Evolutionary conservation across 2,888 invertebrate species (phyloP).

Genomic region (Cheilosia scutellata): DNA sequence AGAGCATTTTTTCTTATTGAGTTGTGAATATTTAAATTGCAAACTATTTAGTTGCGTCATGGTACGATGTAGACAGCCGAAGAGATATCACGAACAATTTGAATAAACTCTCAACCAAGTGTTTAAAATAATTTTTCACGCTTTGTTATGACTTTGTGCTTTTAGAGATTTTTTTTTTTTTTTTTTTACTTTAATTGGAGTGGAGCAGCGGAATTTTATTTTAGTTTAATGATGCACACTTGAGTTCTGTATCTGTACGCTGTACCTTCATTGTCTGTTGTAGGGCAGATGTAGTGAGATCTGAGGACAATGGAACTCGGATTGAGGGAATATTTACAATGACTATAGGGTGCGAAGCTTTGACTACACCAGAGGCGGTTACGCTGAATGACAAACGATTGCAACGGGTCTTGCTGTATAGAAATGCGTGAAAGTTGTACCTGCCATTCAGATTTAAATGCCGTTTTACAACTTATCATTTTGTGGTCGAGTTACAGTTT

Average conservation of each 20-base stretch:
- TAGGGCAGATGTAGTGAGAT: not conserved
- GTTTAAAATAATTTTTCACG: not conserved
- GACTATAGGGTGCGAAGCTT: slow-evolving; percentile 4
- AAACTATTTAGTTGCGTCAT: slow-evolving; percentile 3
- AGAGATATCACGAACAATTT: not conserved
- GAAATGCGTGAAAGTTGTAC: not conserved
- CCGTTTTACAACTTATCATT: not conserved
- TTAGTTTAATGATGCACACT: slow-evolving; percentile 5
- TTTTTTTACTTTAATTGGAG: not conserved
- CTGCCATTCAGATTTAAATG: not conserved
- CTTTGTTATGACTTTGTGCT: not conserved
- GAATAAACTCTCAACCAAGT: slow-evolving; percentile 6
- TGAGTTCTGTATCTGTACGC: not conserved
- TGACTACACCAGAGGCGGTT: not conserved
- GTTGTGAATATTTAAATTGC: slow-evolving; percentile 1
- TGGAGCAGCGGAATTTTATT: not conserved
- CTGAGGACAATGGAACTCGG: not conserved
- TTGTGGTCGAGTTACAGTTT: not conserved
- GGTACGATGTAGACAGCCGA: not conserved
- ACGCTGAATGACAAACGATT: not conserved
- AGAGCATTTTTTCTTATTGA: not conserved
- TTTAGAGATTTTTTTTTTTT: not conserved
- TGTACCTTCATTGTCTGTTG: not conserved
- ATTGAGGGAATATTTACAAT: too few relatives aligned
- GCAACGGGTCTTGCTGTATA: not conserved